These are phyloP conservation scores for Adelphocoris suturalis DNA, from an alignment of 2,888 invertebrate genomes.

Conservation along the genomic window DNA sequence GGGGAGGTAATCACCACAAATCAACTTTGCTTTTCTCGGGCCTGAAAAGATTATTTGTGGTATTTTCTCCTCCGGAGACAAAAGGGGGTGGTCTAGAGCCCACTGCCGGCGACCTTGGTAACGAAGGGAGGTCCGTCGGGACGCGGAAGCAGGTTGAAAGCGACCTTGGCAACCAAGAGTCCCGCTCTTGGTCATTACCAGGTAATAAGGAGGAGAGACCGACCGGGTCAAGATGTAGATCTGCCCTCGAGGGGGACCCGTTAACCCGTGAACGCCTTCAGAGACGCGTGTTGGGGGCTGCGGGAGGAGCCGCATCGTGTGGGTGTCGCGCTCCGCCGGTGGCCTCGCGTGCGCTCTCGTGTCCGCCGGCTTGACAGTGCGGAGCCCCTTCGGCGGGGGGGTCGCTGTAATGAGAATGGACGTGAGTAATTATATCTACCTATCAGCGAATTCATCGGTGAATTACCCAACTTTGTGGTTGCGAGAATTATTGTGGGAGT, in stretches of 20 bases:
- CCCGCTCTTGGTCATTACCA: slow-evolving; percentile 46
- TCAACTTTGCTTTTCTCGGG: no score
- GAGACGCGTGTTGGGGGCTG: slow-evolving; percentile 17
- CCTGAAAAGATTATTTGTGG: no score
- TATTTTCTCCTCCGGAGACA: not conserved
- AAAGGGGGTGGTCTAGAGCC: not conserved
- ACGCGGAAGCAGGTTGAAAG: slow-evolving; percentile 60
- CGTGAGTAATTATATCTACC: not conserved
- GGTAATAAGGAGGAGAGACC: slow-evolving; percentile 55
- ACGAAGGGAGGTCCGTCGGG: not conserved
- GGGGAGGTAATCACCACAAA: no score
- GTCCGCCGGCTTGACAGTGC: not conserved
- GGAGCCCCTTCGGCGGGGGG: not conserved
- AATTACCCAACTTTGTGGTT: no score
- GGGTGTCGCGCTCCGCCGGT: slow-evolving; percentile 31
- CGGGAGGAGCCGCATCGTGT: not conserved
- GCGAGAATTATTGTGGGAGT: no score
- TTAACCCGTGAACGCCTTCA: slow-evolving; percentile 28
- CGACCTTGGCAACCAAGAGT: slow-evolving; percentile 17
- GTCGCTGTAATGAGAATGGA: not conserved
- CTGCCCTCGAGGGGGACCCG: slow-evolving; percentile 37
- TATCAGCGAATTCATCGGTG: no score
- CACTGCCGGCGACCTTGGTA: not conserved
- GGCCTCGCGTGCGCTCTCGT: slow-evolving; percentile 23
- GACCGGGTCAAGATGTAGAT: slow-evolving; percentile 57